Percentiles rank a stretch among this genome's conserved stretches.
Conservation (phyloP, 2,797 vertebrate species). For the Gorsachius magnificus region DNA sequence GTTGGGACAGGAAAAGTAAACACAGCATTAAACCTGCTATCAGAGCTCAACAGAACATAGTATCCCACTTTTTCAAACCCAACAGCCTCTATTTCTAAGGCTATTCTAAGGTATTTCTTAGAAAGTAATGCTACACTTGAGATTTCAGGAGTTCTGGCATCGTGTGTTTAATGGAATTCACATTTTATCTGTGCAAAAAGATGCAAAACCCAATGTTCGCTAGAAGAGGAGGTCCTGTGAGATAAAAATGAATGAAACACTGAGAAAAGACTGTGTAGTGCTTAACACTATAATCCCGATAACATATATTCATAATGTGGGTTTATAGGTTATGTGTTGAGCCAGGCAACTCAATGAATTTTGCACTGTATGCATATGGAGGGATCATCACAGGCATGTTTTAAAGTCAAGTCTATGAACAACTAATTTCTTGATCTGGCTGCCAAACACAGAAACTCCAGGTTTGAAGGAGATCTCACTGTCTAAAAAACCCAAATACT, state of each 20-base stretch:
- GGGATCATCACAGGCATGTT: not conserved
- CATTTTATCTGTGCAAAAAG: not conserved
- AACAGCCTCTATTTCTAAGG: not conserved
- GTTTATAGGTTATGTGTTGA: not conserved
- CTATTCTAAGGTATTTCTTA: not conserved
- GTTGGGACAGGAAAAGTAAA: constrained; percentile 41
- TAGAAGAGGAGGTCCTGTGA: not conserved
- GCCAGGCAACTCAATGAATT: not conserved
- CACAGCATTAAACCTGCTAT: constrained; percentile 3
- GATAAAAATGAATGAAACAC: not conserved
- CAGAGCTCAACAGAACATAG: not conserved
- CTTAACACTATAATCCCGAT: not conserved
- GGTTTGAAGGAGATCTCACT: not conserved
- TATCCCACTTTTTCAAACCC: not conserved
- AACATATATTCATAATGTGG: not conserved
- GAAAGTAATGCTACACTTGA: not conserved
- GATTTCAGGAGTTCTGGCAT: not conserved
- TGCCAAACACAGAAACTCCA: not conserved
- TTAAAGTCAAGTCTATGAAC: not conserved
- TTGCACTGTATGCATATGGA: not conserved
- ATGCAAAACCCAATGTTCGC: not conserved
- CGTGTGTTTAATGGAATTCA: not conserved
- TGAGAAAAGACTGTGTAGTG: not conserved
- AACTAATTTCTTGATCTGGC: not conserved
- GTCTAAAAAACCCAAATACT: not conserved